Evolutionary conservation across 2,888 invertebrate genomes (phyloP).

Genomic region (Nasonia oneida): DNA sequence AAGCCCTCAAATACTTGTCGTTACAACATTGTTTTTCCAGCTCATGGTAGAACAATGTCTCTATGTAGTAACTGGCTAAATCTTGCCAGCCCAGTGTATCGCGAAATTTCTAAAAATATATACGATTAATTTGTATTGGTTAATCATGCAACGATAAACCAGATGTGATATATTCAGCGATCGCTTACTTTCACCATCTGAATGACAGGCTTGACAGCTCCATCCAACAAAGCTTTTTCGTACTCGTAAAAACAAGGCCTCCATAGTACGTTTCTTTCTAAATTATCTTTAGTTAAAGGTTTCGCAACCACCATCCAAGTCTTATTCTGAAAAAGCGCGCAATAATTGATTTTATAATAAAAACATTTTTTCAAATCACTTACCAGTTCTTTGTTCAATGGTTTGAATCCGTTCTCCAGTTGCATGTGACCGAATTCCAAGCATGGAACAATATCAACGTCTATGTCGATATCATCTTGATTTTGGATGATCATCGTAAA

Average conservation of each 20-base stretch:
- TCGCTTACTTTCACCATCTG: slow-evolving; percentile 69
- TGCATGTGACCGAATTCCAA: slow-evolving; percentile 36
- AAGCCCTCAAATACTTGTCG: slow-evolving; percentile 46
- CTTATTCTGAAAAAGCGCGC: slow-evolving; percentile 11
- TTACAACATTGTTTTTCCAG: slow-evolving; percentile 64
- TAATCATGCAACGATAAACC: background rate
- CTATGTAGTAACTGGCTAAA: slow-evolving; percentile 82
- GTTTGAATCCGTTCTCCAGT: slow-evolving; percentile 34
- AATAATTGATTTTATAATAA: background rate
- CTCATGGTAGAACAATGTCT: slow-evolving; percentile 81
- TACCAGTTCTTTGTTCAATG: background rate
- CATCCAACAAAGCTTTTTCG: slow-evolving; percentile 79
- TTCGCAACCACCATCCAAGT: slow-evolving; percentile 81
- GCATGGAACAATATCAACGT: slow-evolving; percentile 56
- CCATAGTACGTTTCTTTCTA: slow-evolving; percentile 78
- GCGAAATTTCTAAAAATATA: slow-evolving; percentile 80
- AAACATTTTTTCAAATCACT: background rate
- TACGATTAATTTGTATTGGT: background rate
- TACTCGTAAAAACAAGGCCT: slow-evolving; percentile 82
- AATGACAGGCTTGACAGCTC: slow-evolving; percentile 69
- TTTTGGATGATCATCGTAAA: slow-evolving; percentile 50
- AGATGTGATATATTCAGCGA: background rate
- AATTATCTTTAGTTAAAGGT: slow-evolving; percentile 52
- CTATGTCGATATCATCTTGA: slow-evolving; percentile 14
- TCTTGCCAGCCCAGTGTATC: slow-evolving; percentile 78